Evolutionary conservation across 2,113 vertebrate species (phyloP), one percentile per base, ranked within the genome.

Genomic region (Neolamprologus brichardi): DNA sequence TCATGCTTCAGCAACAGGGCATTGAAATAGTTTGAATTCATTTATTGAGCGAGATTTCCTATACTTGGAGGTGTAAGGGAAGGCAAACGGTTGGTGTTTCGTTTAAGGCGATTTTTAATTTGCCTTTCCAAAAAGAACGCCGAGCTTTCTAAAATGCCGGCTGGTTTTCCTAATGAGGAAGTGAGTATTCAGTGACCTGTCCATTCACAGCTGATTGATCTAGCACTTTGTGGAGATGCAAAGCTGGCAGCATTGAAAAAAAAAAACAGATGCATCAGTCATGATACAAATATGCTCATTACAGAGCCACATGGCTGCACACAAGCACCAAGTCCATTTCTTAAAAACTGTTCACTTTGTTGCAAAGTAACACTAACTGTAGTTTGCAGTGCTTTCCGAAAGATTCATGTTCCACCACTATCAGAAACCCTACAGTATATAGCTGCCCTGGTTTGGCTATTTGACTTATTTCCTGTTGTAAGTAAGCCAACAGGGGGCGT

Each of bases 151-250:
- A 84, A 91, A 92, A 90, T 86, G 88, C 90, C 77, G 89, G 87
- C 81, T 82, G 79, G 70, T 89, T 87, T 85, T 93, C 84, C 87
- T 93, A 89, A 90, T 89, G 81, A 93, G 88, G 67, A 84, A 91
- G 81, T 86, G 85, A 92, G 88, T 91, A 91, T 94, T 92, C 89
- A 92, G 87, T 92, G 92, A 93, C 91, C 88, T 92, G 87, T 94
- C 94, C 80, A 87, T 94, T 95, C 87, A 88, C 84, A 91, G 90
- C 82, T 84, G 89, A 88, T 93, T 94, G 93, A 95, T 94, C 86
- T 83, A 85, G 77, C 86, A 77, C 85, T 93, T 93, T 91, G 86
- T 88, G 87, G 87, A 92, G 83, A 90, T 85, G 89, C 89, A 88
- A 87, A 81, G 80, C 85, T 85, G 85, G 83, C 51, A 70, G 64